Base-by-base conservation (phyloP, 2,888 invertebrate genomes). In the Drosophila histrio region DNA sequence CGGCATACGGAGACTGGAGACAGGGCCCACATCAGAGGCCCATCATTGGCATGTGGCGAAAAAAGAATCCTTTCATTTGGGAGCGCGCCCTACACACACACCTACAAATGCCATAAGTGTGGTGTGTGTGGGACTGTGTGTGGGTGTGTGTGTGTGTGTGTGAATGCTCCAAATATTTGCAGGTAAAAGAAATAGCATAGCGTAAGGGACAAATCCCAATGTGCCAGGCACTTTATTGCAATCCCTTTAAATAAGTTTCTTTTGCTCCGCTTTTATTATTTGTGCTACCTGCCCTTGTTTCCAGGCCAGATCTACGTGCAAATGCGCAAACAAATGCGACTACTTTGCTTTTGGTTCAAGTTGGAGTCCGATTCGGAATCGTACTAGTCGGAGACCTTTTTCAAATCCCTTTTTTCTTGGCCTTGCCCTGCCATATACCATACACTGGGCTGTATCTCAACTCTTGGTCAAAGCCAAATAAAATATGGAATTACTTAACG, bases 201-300 rank as follows among this genome's bases (percentile, higher is more conserved):
- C 58, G 22, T 28, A 63, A 58, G 73, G 78, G 81, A 78, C 87
- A 85, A 88, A 76, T 88, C 88, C 84, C 88, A 80, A 83, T 80
- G 72, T 80, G 84, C 84, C 87, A 67, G 83, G 88, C 83, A 83
- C 86, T 84, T 84, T 84, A 84, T 88, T 88, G 88, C 88, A 88
- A 84, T 80, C 80, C 87, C 84, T 75, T 88, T 84, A 83, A 83
- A 84, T 80, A 88, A 88, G 83, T 83, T 88, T 85, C 62, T 41
- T 49, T 44, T 41, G 24, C 11, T 19, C 15, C 26, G n/a, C 30
- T 32, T 39, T 49, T 81, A 63, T 68, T 85, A 39, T 52, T 28
- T 39, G 52, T 66, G 64, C 46, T 68, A 57, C 72, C 65, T 75
- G 32, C 58, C 24, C 24, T 26, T 9, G n/a, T 52, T 49, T 41